Percentiles rank a stretch among this genome's conserved stretches.
These are phyloP conservation scores for Frankliniella fusca DNA, from an alignment of 2,888 invertebrate genomes.

Conservation along the genomic window DNA sequence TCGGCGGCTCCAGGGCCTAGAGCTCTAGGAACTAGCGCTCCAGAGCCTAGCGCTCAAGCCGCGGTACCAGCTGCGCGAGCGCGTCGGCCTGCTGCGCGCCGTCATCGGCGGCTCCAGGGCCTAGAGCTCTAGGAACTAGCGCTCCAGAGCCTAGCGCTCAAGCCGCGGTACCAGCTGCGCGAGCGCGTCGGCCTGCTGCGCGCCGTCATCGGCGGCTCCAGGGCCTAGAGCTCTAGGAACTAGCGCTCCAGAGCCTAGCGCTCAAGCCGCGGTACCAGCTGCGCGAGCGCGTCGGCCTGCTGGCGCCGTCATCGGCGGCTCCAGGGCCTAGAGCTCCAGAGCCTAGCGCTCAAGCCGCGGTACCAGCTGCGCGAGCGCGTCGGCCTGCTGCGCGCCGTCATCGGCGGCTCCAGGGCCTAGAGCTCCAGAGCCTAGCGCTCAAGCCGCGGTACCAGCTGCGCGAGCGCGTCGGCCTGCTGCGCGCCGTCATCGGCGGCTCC, in stretches of 20 bases:
- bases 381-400: slow-evolving; percentile 33
- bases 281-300: slow-evolving; percentile 38
- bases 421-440: slow-evolving; percentile 53
- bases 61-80: slow-evolving; percentile 40
- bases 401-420: slow-evolving; percentile 44
- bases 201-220: neutral
- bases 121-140: too few relatives aligned
- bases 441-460: slow-evolving; percentile 40
- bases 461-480: slow-evolving; percentile 38
- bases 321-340: too few relatives aligned
- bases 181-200: slow-evolving; percentile 38
- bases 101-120: neutral
- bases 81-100: slow-evolving; percentile 36
- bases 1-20: neutral
- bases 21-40: slow-evolving; percentile 63
- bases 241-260: slow-evolving; percentile 50
- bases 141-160: slow-evolving; percentile 44
- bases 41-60: slow-evolving; percentile 40
- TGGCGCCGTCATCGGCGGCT: slow-evolving; percentile 15
- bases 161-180: slow-evolving; percentile 40
- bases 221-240: too few relatives aligned
- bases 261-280: slow-evolving; percentile 41
- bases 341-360: slow-evolving; percentile 51
- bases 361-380: slow-evolving; percentile 41
- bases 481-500: neutral